Evolutionary conservation across 2,113 vertebrate species (phyloP).

Genomic region (Gorsachius goisagi): DNA sequence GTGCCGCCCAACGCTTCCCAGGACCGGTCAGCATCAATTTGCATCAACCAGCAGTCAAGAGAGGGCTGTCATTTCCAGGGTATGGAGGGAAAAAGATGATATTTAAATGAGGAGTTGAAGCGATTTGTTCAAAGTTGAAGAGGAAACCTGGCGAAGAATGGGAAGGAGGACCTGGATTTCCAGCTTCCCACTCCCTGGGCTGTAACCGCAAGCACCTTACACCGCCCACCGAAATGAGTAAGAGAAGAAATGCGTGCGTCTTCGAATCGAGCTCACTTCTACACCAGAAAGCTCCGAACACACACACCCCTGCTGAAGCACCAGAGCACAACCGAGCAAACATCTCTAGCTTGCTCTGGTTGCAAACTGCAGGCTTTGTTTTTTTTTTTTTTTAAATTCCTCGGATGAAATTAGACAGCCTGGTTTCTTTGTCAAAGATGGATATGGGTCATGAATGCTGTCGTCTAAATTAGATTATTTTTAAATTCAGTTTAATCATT

Average conservation of each 20-base stretch:
- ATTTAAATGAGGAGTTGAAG: not conserved
- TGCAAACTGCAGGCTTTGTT: not conserved
- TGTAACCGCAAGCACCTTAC: not conserved
- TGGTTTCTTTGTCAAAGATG: not conserved
- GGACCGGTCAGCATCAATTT: accelerated
- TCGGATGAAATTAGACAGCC: not conserved
- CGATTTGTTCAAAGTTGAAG: accelerated
- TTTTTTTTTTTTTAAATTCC: not conserved
- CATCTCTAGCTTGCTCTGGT: accelerated
- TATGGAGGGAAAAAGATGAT: accelerated
- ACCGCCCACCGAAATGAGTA: not conserved
- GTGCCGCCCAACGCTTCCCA: accelerated
- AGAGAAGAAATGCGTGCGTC: not conserved
- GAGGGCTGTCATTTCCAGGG: accelerated
- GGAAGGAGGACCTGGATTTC: conserved; percentile 1
- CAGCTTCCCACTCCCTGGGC: not conserved
- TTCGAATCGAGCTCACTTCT: not conserved
- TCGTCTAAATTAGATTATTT: not conserved
- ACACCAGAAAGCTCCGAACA: not conserved
- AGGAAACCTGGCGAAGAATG: not conserved
- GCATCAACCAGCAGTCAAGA: accelerated
- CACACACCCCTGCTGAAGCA: accelerated
- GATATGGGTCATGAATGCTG: conserved; percentile 1
- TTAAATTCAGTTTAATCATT: not conserved
- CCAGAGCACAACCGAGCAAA: not conserved